phyloP scores from a whole-genome alignment of 2,797 vertebrate species.

The Peromyscus nudipes region DNA sequence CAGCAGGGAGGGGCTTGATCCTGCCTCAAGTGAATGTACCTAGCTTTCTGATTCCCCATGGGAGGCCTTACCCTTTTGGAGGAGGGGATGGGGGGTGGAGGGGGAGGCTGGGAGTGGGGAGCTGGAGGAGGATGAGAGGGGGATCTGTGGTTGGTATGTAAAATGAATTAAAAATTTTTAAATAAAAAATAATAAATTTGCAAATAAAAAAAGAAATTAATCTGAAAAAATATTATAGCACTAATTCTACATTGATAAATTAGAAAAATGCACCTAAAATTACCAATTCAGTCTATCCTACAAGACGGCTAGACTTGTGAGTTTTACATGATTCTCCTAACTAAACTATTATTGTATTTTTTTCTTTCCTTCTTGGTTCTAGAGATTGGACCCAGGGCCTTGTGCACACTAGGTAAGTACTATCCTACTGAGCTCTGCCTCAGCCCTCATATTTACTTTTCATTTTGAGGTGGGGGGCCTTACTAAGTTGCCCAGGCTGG shows the following conservation, averaged over 20 bases:
- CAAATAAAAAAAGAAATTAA: no score
- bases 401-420: neutral
- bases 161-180: no score
- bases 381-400: neutral
- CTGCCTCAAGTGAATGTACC: no score
- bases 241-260: slow-evolving; percentile 49
- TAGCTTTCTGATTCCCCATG: no score
- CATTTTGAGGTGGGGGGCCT: neutral
- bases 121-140: no score
- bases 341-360: neutral
- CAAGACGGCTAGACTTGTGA: slow-evolving; percentile 4
- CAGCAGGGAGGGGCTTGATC: no score
- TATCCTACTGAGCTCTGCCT: neutral
- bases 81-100: no score
- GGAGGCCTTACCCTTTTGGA: no score
- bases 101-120: no score
- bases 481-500: neutral
- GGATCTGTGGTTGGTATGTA: no score
- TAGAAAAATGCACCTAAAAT: slow-evolving; percentile 9
- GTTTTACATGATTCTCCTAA: slow-evolving; percentile 1
- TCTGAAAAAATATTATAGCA: neutral
- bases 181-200: no score
- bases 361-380: neutral
- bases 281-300: neutral
- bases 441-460: neutral